Evolutionary conservation across 2,888 invertebrate genomes (phyloP), one percentile per base, ranked within the genome.

Genomic region (Callinectes sapidus): DNA sequence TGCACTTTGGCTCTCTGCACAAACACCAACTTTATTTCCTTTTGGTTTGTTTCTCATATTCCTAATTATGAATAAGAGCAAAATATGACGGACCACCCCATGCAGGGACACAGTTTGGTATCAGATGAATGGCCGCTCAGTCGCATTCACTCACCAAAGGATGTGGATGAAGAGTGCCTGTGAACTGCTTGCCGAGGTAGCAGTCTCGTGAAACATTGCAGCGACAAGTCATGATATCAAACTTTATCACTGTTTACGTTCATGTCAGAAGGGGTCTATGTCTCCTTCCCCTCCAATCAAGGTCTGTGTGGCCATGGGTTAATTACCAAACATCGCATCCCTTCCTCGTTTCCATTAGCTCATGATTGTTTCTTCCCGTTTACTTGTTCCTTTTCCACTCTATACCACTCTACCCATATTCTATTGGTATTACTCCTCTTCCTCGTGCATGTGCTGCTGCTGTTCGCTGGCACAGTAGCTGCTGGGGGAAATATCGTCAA

Each of bases 401-500:
- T 71, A 1, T 71, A 5, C 66, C n/a, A 71, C 66, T 71, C n/a
- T 71, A 71, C n/a, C n/a, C 66, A 71, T 71, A 71, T 71, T n/a
- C n/a, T n/a, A 71, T n/a, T 23, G 66, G n/a, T n/a, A n/a, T 71
- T n/a, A 23, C 23, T n/a, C 10, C n/a, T 71, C 66, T 71, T n/a
- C 66, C 66, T n/a, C 66, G 66, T n/a, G 23, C n/a, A 5, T 23
- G 23, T n/a, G n/a, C n/a, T 71, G 66, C n/a, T 71, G 66, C 66
- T 71, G 66, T n/a, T 71, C 23, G 66, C 66, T 48, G 54, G 42
- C n/a, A 54, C 87, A 48, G 87, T n/a, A 87, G 42, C n/a, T 87
- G 87, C 87, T 87, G 39, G 87, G 87, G 48, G 32, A 61, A 88
- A 61, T 32, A 32, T 32, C 61, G 61, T 88, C 88, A 88, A 88